These are phyloP conservation scores for Hyphantria cunea DNA, from an alignment of 1,140 invertebrate species.

Conservation along the genomic window DNA sequence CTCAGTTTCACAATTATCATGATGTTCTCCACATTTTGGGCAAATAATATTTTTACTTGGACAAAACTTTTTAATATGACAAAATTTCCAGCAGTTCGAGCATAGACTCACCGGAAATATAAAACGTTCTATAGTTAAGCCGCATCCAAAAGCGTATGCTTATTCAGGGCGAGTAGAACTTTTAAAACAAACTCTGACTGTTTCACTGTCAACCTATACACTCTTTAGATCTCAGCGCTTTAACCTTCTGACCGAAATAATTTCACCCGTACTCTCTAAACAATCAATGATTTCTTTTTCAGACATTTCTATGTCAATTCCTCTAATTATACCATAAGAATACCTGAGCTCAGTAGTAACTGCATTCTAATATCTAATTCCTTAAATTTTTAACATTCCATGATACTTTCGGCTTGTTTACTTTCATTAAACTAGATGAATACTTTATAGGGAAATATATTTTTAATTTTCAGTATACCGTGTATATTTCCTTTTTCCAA, in stretches of 20 bases:
- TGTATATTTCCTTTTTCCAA: conserved; percentile 13
- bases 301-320: neutral
- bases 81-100: conserved; percentile 29
- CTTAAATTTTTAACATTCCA: too few species aligned
- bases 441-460: conserved; percentile 9
- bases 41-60: conserved; percentile 32
- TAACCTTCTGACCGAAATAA: neutral
- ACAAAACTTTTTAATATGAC: conserved; percentile 25
- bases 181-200: neutral
- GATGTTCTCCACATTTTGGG: conserved; percentile 36
- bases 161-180: neutral
- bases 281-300: neutral
- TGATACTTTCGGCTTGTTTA: neutral
- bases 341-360: neutral
- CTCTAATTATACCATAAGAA: neutral
- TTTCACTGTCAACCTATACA: neutral
- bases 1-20: conserved; percentile 32
- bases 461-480: conserved; percentile 16
- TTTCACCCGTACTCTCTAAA: neutral
- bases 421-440: conserved; percentile 13
- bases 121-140: conserved; percentile 22
- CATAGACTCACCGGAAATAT: conserved; percentile 28
- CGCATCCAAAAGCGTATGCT: neutral
- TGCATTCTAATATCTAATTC: too few species aligned
- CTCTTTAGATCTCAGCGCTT: neutral